Conservation (phyloP, 2,113 vertebrate genomes). For the Riparia riparia region DNA sequence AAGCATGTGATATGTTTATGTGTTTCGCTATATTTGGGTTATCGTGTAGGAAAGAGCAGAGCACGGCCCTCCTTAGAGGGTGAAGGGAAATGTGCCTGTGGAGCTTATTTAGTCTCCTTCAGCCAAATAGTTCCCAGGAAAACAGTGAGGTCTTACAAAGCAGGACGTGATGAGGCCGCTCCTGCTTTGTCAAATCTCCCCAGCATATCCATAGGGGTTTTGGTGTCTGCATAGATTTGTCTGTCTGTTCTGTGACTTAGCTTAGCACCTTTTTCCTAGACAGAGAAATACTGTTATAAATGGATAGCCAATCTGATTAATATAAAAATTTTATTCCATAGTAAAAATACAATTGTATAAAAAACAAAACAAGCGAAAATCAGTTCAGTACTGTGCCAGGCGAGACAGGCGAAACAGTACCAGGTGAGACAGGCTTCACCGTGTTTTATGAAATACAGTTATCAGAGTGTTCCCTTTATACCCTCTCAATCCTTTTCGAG, state of each 20-base stretch:
- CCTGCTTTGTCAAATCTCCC: neutral
- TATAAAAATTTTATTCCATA: too few species aligned
- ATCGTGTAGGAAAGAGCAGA: neutral
- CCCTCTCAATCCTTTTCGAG: too few species aligned
- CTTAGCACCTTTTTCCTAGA: neutral
- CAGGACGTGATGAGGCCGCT: neutral
- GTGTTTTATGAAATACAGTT: too few species aligned
- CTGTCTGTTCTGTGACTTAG: neutral
- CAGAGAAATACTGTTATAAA: accelerated
- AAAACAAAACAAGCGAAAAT: too few species aligned
- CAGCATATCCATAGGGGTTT: accelerated
- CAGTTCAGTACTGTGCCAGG: too few species aligned
- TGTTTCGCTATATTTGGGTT: neutral
- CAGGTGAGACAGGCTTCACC: too few species aligned
- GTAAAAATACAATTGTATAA: too few species aligned
- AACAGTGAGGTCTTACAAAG: neutral
- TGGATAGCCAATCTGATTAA: too few species aligned
- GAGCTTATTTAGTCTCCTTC: neutral
- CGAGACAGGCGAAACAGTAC: too few species aligned
- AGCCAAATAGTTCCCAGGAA: neutral
- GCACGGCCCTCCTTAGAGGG: neutral
- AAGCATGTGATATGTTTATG: accelerated
- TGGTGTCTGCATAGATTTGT: neutral
- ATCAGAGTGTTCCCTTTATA: too few species aligned
- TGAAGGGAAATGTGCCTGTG: neutral